These are phyloP conservation scores for Tragelaphus imberbis DNA, from an alignment of 2,113 vertebrate species.

Conservation along the genomic window DNA sequence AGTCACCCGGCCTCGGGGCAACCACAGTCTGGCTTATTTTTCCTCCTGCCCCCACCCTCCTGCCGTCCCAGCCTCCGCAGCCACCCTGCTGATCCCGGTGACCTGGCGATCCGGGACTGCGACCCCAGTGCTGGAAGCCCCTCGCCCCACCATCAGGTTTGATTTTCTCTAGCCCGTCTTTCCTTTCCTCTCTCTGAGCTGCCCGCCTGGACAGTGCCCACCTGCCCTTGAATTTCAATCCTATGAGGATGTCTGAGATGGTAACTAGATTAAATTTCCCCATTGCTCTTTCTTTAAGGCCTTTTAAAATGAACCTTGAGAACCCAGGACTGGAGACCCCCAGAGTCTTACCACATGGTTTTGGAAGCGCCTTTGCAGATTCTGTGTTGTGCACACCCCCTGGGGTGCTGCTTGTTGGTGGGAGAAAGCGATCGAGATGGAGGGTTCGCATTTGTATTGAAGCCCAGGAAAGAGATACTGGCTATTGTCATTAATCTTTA, in stretches of 20 bases:
- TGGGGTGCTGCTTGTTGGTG: neutral
- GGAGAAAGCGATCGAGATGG: fast-evolving
- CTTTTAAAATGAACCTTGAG: too few species aligned
- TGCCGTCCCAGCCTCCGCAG: neutral
- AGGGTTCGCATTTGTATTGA: neutral
- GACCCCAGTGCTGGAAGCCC: neutral
- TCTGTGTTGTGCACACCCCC: neutral
- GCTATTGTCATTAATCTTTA: neutral
- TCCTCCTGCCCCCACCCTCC: neutral
- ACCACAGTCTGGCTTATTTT: fast-evolving
- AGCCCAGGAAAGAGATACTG: neutral
- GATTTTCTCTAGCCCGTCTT: neutral
- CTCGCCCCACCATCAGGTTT: neutral
- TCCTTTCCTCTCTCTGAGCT: neutral
- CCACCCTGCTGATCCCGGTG: neutral
- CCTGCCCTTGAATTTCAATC: neutral
- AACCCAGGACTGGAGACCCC: neutral
- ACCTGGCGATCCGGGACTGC: neutral
- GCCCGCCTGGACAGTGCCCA: neutral
- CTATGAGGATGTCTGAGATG: neutral
- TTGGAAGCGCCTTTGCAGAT: fast-evolving
- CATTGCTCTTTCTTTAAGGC: fast-evolving
- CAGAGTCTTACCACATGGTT: fast-evolving
- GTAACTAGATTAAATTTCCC: neutral
- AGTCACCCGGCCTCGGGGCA: neutral